phyloP scores from a whole-genome alignment of 53 echinoderm and acorn worm species.

The Actinopyga echinites region DNA sequence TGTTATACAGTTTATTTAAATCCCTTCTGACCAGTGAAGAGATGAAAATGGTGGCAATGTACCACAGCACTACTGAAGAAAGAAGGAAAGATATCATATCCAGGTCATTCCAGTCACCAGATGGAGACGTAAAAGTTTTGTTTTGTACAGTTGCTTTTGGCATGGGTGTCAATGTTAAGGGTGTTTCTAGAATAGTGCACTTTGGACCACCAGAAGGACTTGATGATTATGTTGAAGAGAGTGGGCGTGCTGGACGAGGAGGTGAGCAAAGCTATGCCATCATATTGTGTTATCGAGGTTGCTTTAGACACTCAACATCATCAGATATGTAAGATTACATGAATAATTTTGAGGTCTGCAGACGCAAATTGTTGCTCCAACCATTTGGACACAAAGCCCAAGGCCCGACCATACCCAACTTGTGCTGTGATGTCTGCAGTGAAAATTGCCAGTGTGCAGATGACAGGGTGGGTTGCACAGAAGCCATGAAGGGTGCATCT shows the following conservation, averaged over 20 bases:
- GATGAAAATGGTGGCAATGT: too few species aligned
- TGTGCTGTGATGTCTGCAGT: background rate
- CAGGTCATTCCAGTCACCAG: background rate
- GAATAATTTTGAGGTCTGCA: background rate
- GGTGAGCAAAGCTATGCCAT: slow-evolving; percentile 14
- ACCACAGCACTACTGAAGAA: too few species aligned
- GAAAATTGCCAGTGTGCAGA: background rate
- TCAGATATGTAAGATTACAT: background rate
- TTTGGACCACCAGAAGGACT: slow-evolving; percentile 23
- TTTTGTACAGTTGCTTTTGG: slow-evolving; percentile 2
- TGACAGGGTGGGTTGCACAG: background rate
- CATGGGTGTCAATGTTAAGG: slow-evolving; percentile 1
- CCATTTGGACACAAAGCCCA: background rate
- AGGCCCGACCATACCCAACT: background rate
- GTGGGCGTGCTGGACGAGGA: slow-evolving; percentile 1
- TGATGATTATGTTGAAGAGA: slow-evolving; percentile 17
- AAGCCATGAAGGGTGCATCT: background rate
- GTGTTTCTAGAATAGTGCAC: background rate
- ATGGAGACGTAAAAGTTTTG: background rate
- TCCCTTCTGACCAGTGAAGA: too few species aligned
- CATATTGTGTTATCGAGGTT: background rate
- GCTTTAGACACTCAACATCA: background rate
- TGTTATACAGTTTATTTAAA: too few species aligned
- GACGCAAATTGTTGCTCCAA: background rate
- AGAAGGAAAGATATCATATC: background rate